Percentiles rank a stretch among this genome's conserved stretches.
Conservation (phyloP, 2,888 invertebrate species). For the Matsumyia berberina region DNA sequence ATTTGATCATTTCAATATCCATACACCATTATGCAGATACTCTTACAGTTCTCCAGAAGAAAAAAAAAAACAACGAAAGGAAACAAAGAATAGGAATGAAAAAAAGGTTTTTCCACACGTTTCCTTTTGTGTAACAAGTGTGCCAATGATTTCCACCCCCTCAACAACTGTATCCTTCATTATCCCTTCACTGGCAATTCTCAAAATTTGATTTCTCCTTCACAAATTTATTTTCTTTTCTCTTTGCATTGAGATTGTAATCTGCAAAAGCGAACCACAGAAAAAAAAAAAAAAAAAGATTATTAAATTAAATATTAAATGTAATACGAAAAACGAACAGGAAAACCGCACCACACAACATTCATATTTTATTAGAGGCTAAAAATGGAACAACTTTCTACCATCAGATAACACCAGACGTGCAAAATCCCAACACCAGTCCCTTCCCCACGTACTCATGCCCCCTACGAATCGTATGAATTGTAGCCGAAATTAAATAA, state of each 20-base stretch:
- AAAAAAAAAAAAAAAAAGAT: slow-evolving; percentile 35
- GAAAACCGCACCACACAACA: slow-evolving; percentile 35
- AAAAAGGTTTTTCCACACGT: slow-evolving; percentile 24
- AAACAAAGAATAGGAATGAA: slow-evolving; percentile 11
- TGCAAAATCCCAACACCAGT: not conserved
- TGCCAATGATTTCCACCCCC: slow-evolving; percentile 22
- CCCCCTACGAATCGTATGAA: slow-evolving; percentile 3
- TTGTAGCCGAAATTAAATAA: slow-evolving; percentile 40
- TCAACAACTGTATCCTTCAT: slow-evolving; percentile 1
- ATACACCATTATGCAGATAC: slow-evolving; percentile 33
- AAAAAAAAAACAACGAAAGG: slow-evolving; percentile 13
- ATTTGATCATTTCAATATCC: slow-evolving; percentile 39
- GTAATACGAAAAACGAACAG: slow-evolving; percentile 31
- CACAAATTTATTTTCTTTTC: slow-evolving; percentile 12
- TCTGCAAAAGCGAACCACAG: slow-evolving; percentile 21
- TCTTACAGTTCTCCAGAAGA: not conserved
- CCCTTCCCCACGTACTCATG: not conserved
- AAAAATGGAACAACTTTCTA: slow-evolving; percentile 31
- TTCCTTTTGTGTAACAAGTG: slow-evolving; percentile 52
- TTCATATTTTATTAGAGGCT: slow-evolving; percentile 56
- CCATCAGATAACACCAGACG: not conserved
- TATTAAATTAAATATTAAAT: slow-evolving; percentile 64
- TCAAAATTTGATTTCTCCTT: slow-evolving; percentile 34
- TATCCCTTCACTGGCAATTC: slow-evolving; percentile 3
- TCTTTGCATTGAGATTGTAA: slow-evolving; percentile 19